Evolutionary conservation across 2,113 vertebrate species (phyloP).

Genomic region (Holacanthus passer): DNA sequence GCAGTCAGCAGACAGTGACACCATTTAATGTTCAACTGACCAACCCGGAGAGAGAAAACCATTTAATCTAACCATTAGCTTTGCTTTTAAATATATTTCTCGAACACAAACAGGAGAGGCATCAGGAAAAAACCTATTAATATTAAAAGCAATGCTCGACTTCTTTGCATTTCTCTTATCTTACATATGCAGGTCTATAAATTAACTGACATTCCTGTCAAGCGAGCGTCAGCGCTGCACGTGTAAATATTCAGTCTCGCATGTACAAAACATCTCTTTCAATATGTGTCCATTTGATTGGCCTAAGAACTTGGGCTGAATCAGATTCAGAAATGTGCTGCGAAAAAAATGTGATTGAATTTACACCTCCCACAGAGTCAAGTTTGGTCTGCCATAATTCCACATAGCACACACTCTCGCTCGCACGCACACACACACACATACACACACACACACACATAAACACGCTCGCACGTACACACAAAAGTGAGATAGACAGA

Average conservation of each 20-base stretch:
- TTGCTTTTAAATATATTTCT: slow-evolving; percentile 58
- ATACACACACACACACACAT: slow-evolving; percentile 26
- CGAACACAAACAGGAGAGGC: slow-evolving; percentile 48
- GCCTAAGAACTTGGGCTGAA: slow-evolving; percentile 74
- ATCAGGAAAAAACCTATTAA: slow-evolving; percentile 62
- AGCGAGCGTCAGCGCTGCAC: slow-evolving; percentile 42
- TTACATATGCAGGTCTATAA: slow-evolving; percentile 71
- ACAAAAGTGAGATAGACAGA: slow-evolving; percentile 32
- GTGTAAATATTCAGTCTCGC: slow-evolving; percentile 60
- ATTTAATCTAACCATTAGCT: slow-evolving; percentile 54
- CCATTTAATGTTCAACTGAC: slow-evolving; percentile 63
- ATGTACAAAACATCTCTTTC: slow-evolving; percentile 74
- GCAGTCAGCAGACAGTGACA: slow-evolving; percentile 65
- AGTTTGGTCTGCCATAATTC: slow-evolving; percentile 79
- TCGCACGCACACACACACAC: slow-evolving; percentile 24
- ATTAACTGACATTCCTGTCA: slow-evolving; percentile 71
- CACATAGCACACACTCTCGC: slow-evolving; percentile 41
- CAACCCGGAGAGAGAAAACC: slow-evolving; percentile 40
- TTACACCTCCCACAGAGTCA: slow-evolving; percentile 84
- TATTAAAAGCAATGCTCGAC: slow-evolving; percentile 69
- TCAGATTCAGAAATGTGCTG: slow-evolving; percentile 72
- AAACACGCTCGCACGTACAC: slow-evolving; percentile 27
- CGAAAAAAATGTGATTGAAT: slow-evolving; percentile 77
- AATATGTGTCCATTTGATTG: slow-evolving; percentile 76
- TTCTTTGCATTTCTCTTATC: slow-evolving; percentile 76